Evolutionary conservation across 2,888 invertebrate species (phyloP), one percentile per base, ranked within the genome.

Genomic region (Dilophus febrilis): DNA sequence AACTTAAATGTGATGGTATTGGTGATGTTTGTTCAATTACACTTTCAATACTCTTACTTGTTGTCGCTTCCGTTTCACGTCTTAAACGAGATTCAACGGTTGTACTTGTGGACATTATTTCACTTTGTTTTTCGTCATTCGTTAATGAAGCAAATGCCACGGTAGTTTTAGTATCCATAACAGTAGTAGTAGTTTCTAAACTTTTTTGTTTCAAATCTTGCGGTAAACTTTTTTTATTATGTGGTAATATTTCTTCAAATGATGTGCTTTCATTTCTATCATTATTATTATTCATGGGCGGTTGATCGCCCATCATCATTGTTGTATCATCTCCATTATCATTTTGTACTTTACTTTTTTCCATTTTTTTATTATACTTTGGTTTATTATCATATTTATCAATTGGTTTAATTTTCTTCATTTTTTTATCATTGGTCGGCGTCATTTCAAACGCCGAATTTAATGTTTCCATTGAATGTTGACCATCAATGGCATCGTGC

Each of bases 251-350:
- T 40, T 56, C 55, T 13, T 56, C 13, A 27, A 27, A n/a, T 27
- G 13, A n/a, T 11, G 11, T 35, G 5, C 13, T 22, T 10, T 13
- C 26, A 10, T 19, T 19, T 17, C 13, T 13, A 18, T 13, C 12
- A 18, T 3, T 7, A 6, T 14, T 17, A 4, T 30, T n/a, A 8
- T 32, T 10, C 4, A 2, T 10, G 7, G 2, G 3, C 37, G 41
- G 37, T 33, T 41, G 37, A 41, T 62, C 63, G 2, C 59, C 61
- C 55, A 61, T 55, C 63, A 62, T 61, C 51, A 57, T 51, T 4
- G 61, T 60, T 4, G 61, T 60, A 17, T 53, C 53, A 17, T 50
- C 34, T 11, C 22, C 18, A 11, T 37, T 26, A 17, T 34, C 12
- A 19, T 35, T 35, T 22, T 22, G 5, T 22, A 22, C 22, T 22